Conservation (phyloP, 2,888 invertebrate species). For the Apamea sordens region DNA sequence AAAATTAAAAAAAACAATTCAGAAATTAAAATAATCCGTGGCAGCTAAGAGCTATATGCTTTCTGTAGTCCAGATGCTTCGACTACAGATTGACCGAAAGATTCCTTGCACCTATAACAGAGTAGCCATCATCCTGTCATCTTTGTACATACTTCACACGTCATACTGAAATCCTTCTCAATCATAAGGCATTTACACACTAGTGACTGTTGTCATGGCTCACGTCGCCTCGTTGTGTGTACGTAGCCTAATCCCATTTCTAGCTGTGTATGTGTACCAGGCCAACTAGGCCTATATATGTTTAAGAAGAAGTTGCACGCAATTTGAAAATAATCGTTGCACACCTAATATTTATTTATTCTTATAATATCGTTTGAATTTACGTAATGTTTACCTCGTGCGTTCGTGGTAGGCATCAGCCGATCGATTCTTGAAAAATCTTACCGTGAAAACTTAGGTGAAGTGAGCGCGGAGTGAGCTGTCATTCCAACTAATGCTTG, state of each 20-base stretch:
- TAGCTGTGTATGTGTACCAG: background rate
- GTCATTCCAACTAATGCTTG: no score
- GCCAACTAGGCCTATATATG: background rate
- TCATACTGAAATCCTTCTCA: constrained; percentile 15
- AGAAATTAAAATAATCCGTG: no score
- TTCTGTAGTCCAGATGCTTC: background rate
- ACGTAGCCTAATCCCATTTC: background rate
- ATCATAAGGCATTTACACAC: constrained; percentile 23
- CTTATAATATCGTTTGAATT: no score
- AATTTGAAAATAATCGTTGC: background rate
- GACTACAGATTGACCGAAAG: background rate
- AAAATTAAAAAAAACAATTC: no score
- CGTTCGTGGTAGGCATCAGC: no score
- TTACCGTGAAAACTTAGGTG: no score
- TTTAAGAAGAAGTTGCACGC: background rate
- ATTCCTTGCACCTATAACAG: background rate
- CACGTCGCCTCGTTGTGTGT: background rate
- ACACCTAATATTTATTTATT: no score
- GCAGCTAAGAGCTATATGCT: background rate
- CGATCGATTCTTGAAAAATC: no score
- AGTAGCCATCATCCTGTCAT: background rate
- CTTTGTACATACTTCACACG: constrained; percentile 1
- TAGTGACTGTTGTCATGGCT: background rate
- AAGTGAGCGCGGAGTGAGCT: no score
- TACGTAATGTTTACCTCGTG: no score